Conservation (phyloP, 1,140 invertebrate genomes). For the Drosophila repletoides region DNA sequence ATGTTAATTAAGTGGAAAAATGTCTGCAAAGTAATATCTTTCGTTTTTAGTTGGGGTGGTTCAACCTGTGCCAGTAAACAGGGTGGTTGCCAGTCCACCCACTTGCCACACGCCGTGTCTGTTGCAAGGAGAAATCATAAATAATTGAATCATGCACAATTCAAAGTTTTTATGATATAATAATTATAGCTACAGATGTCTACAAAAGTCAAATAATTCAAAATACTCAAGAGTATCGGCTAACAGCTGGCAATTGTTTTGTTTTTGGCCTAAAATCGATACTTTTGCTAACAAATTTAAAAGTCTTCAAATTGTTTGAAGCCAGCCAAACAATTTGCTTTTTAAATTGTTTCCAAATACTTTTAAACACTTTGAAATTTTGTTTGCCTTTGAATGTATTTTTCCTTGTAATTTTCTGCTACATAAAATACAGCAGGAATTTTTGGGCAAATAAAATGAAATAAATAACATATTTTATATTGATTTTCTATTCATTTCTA, state of each 20-base stretch:
- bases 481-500: too few relatives aligned
- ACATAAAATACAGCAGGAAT: too few relatives aligned
- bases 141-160: slow-evolving; percentile 40
- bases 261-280: too few relatives aligned
- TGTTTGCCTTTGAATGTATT: background rate
- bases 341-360: slow-evolving; percentile 30
- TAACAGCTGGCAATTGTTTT: background rate
- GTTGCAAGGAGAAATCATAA: slow-evolving; percentile 33
- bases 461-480: too few relatives aligned
- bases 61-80: background rate
- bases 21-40: slow-evolving; percentile 23
- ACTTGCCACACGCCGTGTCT: background rate
- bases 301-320: slow-evolving; percentile 5
- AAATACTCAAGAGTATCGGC: background rate
- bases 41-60: slow-evolving; percentile 11
- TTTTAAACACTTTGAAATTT: slow-evolving; percentile 22
- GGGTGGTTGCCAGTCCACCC: slow-evolving; percentile 2
- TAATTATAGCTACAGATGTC: slow-evolving; percentile 31
- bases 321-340: slow-evolving; percentile 5
- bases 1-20: slow-evolving; percentile 75
- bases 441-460: too few relatives aligned
- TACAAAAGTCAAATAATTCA: background rate
- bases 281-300: background rate
- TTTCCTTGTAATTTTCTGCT: background rate
- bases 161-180: slow-evolving; percentile 23